A percentile compares a stretch with the other conserved stretches of the same genome.
Conservation (phyloP, 1,140 invertebrate species). For the Bacillus rossius region DNA sequence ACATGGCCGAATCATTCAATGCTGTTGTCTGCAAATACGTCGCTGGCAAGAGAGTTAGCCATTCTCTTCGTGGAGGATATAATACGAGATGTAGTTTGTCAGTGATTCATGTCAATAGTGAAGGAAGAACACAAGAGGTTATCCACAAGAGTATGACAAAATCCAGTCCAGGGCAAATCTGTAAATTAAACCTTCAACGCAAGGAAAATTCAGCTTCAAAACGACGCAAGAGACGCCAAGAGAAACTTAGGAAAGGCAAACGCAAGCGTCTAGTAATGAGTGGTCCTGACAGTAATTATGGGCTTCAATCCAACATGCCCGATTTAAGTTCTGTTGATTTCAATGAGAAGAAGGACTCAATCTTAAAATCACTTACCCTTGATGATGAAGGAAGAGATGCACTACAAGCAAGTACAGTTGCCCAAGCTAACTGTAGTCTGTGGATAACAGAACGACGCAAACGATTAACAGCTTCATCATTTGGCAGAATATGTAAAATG, state of each 20-base stretch:
- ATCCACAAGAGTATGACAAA: not conserved
- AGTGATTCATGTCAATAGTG: not conserved
- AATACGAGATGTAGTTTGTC: not conserved
- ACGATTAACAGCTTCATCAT: slow-evolving; percentile 5
- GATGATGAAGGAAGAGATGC: not conserved
- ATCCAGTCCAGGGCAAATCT: not conserved
- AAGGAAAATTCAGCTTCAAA: not conserved
- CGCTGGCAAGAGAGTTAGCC: not conserved
- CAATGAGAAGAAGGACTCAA: not conserved
- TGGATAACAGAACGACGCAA: slow-evolving; percentile 1
- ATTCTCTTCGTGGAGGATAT: not conserved
- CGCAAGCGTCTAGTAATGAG: not conserved
- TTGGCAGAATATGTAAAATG: slow-evolving; percentile 6
- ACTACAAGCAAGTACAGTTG: slow-evolving; percentile 1
- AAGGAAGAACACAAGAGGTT: not conserved
- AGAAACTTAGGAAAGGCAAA: not conserved
- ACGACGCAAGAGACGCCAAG: not conserved
- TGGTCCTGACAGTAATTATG: slow-evolving; percentile 7
- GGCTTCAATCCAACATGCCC: not conserved
- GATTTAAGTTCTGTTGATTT: not conserved
- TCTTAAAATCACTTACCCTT: not conserved
- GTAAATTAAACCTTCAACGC: not conserved
- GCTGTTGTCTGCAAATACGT: not conserved
- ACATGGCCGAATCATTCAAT: not conserved
- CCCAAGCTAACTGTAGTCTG: not conserved